A percentile compares a stretch with the other conserved stretches of the same genome.
Conservation (phyloP, 2,797 vertebrate genomes). For the Diplodus sargus region DNA sequence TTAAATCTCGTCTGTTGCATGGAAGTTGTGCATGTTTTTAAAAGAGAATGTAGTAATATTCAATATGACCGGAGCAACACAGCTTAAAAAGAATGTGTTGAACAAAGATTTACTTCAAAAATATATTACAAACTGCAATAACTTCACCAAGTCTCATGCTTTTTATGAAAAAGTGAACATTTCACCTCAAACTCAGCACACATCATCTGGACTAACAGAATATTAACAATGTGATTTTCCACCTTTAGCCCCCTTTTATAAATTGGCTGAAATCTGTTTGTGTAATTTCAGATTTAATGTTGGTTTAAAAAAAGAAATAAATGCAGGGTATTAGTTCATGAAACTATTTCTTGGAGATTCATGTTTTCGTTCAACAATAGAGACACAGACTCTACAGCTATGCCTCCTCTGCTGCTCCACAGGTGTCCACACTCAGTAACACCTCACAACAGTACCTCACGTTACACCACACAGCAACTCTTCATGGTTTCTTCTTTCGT, state of each 20-base stretch:
- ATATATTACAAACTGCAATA: no score
- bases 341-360: neutral
- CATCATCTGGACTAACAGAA: neutral
- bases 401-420: slow-evolving; percentile 49
- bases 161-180: no score
- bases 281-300: neutral
- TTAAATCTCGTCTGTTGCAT: no score
- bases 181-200: no score
- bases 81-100: no score
- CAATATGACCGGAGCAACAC: no score
- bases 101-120: no score
- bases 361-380: neutral
- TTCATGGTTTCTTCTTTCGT: neutral
- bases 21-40: no score
- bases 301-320: neutral
- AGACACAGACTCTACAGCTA: slow-evolving; percentile 10
- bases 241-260: neutral
- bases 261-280: neutral
- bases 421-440: slow-evolving; percentile 31
- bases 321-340: neutral
- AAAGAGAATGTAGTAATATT: no score
- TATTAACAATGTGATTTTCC: neutral
- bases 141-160: no score
- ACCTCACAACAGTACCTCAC: slow-evolving; percentile 69
- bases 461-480: slow-evolving; percentile 19